Evolutionary conservation across 1,140 invertebrate species (phyloP), one percentile per base, ranked within the genome.

Genomic region (Heliconius eleuchia): DNA sequence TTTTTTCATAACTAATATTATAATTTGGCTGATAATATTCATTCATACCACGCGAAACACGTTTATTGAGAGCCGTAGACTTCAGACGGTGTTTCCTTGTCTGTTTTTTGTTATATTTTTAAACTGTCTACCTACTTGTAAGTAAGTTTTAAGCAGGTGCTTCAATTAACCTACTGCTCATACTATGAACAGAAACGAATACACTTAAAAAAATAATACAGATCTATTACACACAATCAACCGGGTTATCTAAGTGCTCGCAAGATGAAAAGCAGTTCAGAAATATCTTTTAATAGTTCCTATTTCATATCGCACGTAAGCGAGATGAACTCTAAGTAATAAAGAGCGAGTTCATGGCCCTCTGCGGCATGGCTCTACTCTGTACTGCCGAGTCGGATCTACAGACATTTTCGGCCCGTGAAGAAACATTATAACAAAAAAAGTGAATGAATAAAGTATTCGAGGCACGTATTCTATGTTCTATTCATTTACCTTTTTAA

Each of bases 281-380:
- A 78, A 83, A 82, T 81, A 82, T 81, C 73, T 81, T 77, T 83
- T 84, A 83, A 80, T 84, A 84, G 80, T 84, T 85, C 82, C 76
- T 86, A 80, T 81, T 85, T 84, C 82, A 86, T 84, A 87, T 85
- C 83, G 84, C 86, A 89, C 86, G 85, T 89, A 85, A 85, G 80
- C 82, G 81, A 89, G 85, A 91, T 91, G 91, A 93, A 93, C 92
- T 92, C 89, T 83, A 81, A 88, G 87, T 89, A 91, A 90, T 90
- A 88, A 89, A 90, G 86, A 84, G 73, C 50, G 90, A 88, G 92
- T 93, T 93, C 92, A 93, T 91, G 92, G 92, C 88, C 91, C 86
- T 87, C 84, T 88, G 83, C 75, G 86, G 76, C 87, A 90, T 86
- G 85, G 87, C 84, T 87, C 77, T 78, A 74, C 81, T 79, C 80